Conservation (phyloP, 2,888 invertebrate genomes). For the Eilema griseolum region DNA sequence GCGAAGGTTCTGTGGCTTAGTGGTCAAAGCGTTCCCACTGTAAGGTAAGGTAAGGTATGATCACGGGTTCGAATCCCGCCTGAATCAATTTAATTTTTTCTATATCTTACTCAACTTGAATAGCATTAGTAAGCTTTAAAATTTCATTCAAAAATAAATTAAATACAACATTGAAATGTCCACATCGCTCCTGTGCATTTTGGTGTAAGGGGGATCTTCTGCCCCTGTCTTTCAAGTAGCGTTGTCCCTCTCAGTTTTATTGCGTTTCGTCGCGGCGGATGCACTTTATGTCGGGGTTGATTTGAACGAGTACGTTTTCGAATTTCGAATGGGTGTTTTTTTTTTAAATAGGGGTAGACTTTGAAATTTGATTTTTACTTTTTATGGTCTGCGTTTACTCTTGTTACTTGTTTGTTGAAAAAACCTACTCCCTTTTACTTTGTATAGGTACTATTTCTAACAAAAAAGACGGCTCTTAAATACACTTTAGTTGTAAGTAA, state of each 20-base stretch:
- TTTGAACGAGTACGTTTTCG: background rate
- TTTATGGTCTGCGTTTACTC: background rate
- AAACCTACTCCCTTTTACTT: too few relatives aligned
- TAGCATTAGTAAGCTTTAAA: too few relatives aligned
- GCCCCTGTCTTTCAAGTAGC: constrained; percentile 8
- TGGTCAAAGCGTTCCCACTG: too few relatives aligned
- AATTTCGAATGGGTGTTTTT: background rate
- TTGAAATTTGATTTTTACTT: background rate
- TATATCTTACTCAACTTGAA: too few relatives aligned
- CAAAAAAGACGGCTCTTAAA: too few relatives aligned
- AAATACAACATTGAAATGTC: constrained; percentile 15
- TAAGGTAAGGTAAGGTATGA: too few relatives aligned
- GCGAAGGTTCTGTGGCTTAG: too few relatives aligned
- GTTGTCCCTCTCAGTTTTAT: constrained; percentile 11
- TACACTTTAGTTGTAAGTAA: too few relatives aligned
- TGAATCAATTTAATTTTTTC: too few relatives aligned
- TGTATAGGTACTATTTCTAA: too few relatives aligned
- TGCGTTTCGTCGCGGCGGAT: constrained; percentile 11
- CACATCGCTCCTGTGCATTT: constrained; percentile 19
- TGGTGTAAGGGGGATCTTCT: constrained; percentile 19
- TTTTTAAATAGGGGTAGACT: background rate
- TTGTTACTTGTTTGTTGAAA: background rate
- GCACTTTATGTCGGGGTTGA: constrained; percentile 9
- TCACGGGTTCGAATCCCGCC: too few relatives aligned
- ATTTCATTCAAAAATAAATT: constrained; percentile 1